phyloP scores from a whole-genome alignment of 2,113 vertebrate genomes.

The Eretmochelys imbricata region DNA sequence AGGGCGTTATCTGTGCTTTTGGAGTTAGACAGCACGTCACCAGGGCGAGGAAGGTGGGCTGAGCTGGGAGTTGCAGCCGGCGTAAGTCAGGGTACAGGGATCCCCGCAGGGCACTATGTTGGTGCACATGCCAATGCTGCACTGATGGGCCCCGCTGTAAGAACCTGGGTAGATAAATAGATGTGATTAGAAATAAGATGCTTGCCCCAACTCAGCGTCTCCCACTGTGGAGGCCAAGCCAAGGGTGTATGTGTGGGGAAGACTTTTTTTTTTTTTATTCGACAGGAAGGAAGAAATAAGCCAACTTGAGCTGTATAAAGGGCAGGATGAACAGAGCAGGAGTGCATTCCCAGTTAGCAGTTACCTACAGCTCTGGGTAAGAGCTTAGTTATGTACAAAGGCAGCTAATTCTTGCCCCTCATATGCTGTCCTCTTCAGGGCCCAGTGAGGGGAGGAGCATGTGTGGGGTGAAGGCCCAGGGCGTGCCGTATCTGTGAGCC shows the following conservation, averaged over 20 bases:
- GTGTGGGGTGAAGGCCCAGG: neutral
- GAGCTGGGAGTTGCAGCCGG: neutral
- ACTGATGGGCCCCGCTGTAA: neutral
- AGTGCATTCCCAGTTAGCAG: neutral
- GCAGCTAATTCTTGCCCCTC: neutral
- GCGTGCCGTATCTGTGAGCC: neutral
- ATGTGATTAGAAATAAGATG: neutral
- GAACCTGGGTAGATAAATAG: neutral
- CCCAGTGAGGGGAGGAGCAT: neutral
- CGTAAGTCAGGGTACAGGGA: neutral
- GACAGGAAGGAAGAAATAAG: neutral
- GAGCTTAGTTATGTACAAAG: neutral
- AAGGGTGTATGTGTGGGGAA: neutral
- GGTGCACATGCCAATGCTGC: neutral
- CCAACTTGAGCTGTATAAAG: neutral
- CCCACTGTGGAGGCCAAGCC: neutral
- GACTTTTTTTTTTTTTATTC: neutral
- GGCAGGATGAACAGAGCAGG: neutral
- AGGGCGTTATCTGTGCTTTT: neutral
- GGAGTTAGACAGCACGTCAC: neutral
- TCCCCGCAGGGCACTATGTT: neutral
- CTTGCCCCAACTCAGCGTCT: neutral
- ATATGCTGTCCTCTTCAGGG: neutral
- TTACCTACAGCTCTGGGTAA: neutral
- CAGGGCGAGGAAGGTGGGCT: neutral